Evolutionary conservation across 1,140 invertebrate species (phyloP).

Genomic region (Cydia splendana): DNA sequence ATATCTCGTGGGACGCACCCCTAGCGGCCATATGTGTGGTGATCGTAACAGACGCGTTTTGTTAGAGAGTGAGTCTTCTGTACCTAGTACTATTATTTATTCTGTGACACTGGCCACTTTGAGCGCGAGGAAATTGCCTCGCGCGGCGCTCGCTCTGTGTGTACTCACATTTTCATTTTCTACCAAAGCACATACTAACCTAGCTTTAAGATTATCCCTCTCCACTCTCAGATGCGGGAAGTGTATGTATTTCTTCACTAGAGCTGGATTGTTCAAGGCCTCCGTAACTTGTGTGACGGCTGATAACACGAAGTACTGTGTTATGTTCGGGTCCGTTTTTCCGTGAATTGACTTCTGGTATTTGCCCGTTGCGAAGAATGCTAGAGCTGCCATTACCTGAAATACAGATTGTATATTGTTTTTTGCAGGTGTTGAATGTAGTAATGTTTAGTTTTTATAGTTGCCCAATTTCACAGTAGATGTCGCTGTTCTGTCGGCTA

Average conservation of each 20-base stretch:
- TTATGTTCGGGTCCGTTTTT: constrained; percentile 63
- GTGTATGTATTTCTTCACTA: constrained; percentile 72
- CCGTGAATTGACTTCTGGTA: constrained; percentile 65
- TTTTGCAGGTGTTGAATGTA: too few species aligned
- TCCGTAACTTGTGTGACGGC: constrained; percentile 69
- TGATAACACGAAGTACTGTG: constrained; percentile 68
- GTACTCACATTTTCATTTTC: background rate
- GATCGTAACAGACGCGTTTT: too few species aligned
- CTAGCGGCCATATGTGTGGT: too few species aligned
- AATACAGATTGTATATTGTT: constrained; percentile 15
- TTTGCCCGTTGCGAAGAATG: constrained; percentile 69
- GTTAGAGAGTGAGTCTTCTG: too few species aligned
- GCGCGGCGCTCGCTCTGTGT: too few species aligned
- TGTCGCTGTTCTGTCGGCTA: too few species aligned
- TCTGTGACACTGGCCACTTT: too few species aligned
- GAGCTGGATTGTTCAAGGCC: constrained; percentile 62
- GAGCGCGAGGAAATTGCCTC: too few species aligned
- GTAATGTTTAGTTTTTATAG: too few species aligned
- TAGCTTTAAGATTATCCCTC: constrained; percentile 64
- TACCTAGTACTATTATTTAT: too few species aligned
- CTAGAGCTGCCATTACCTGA: constrained; percentile 65
- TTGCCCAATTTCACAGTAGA: too few species aligned
- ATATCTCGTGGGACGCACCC: too few species aligned
- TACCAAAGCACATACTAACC: constrained; percentile 43
- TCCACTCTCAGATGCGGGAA: constrained; percentile 69